These are phyloP conservation scores for Metallyticus violacea DNA, from an alignment of 2,888 invertebrate species.

Conservation along the genomic window DNA sequence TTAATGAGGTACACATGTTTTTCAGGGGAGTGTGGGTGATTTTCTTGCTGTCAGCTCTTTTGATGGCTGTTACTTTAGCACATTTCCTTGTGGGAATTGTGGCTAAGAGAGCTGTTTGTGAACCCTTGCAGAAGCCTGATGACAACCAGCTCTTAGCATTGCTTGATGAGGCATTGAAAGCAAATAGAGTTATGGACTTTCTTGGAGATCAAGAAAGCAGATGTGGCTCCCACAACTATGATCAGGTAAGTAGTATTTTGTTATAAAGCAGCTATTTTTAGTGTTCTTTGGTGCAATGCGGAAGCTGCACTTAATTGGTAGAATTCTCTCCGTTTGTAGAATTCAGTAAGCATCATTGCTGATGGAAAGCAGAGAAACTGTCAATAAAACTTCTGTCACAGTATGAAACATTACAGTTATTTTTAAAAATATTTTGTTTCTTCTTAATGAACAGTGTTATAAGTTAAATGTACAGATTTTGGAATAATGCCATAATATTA, in stretches of 20 bases:
- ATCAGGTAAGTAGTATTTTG: conserved; percentile 51
- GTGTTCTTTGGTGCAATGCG: no score
- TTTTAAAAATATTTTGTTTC: no score
- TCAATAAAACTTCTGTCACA: no score
- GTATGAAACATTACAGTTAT: no score
- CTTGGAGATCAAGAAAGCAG: conserved; percentile 40
- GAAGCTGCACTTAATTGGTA: no score
- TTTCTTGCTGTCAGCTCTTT: conserved; percentile 68
- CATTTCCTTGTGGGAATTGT: conserved; percentile 72
- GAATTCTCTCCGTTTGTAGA: no score
- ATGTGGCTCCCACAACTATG: conserved; percentile 56
- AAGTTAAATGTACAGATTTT: no score
- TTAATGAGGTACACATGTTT: conserved; percentile 26
- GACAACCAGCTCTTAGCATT: conserved; percentile 50
- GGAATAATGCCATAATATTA: no score
- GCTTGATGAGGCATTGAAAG: conserved; percentile 57
- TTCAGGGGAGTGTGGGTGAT: conserved; percentile 71
- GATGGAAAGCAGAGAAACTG: no score
- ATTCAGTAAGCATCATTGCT: no score
- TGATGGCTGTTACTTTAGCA: conserved; percentile 63
- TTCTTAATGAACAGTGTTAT: no score
- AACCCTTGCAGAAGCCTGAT: conserved; percentile 57
- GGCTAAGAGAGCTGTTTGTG: conserved; percentile 70
- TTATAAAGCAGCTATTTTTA: no score
- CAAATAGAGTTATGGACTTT: conserved; percentile 47